Base-by-base conservation (phyloP, 2,797 vertebrate genomes). In the Catamblyrhynchus diadema region DNA sequence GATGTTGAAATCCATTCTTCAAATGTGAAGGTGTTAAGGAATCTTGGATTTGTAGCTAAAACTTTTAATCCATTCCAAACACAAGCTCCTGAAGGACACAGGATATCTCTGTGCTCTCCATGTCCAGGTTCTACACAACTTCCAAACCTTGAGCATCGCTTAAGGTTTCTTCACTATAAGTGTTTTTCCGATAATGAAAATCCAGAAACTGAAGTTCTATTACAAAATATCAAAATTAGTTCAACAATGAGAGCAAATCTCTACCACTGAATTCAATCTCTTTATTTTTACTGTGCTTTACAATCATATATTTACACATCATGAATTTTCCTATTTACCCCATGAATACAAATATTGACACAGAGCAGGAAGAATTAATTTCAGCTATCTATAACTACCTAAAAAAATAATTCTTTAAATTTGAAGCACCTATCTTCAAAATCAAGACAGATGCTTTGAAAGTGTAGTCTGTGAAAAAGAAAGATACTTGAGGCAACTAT, bases 91-190 rank as follows among this genome's bases (percentile, higher is more conserved):
- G 32, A 56, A 65, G 9, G 9, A 27, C 16, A 35, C 1, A 0
- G 6, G 6, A 21, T 57, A 44, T 12, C 23, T 67, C 53, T 37
- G 6, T 70, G 27, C 8, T 30, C 5, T 69, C 32, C 27, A 50
- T 13, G 3, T 27, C 39, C 37, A 33, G 19, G 5, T 39, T 83
- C 81, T 47, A 32, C 27, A 37, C 12, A 50, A 6, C 19, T 54
- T 86, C 15, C 13, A 62, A 24, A 6, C 2, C 16, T 42, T 47
- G 20, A 62, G 1, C 22, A 59, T 21, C 0, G 0, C 6, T 30
- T 48, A 35, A 35, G 4, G 0, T 54, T 83, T 80, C n/a, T 72
- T 80, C 30, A 45, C 5, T 50, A 4, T 7, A 7, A 2, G 1
- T 30, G 4, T 30, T 90, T 54, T 59, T 56, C 27, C 24, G 14